Percentiles rank a stretch among this genome's conserved stretches.
These are phyloP conservation scores for Paraescarpia echinospica DNA, from an alignment of 1,140 invertebrate genomes.

Conservation along the genomic window DNA sequence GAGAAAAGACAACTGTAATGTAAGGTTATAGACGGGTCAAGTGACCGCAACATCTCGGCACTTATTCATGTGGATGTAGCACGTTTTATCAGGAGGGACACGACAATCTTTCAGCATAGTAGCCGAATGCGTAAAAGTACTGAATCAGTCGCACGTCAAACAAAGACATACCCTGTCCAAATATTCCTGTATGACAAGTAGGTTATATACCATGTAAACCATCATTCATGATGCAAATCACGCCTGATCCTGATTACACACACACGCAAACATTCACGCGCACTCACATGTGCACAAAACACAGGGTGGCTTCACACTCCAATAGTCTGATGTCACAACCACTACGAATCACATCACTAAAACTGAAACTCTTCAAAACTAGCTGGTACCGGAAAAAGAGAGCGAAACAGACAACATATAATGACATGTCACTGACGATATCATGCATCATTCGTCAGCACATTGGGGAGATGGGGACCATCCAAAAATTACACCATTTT, in stretches of 20 bases:
- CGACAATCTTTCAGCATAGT: neutral
- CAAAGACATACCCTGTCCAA: neutral
- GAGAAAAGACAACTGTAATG: slow-evolving; percentile 8
- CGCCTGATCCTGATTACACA: neutral
- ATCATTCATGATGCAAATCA: neutral
- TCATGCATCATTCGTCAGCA: neutral
- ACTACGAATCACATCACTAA: neutral
- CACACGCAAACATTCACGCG: neutral
- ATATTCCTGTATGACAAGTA: neutral
- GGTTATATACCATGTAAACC: neutral
- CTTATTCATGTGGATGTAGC: neutral
- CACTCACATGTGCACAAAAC: neutral
- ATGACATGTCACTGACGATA: neutral
- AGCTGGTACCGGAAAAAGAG: neutral
- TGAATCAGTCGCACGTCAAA: neutral
- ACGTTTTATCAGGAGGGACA: neutral
- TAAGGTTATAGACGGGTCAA: neutral
- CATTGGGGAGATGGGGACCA: neutral
- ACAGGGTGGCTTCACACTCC: neutral
- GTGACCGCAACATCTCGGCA: neutral
- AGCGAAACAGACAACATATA: neutral
- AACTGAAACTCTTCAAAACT: neutral
- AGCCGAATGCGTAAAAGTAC: neutral
- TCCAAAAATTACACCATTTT: neutral
- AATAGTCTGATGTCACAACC: neutral